Base-by-base conservation (phyloP, 2,888 invertebrate species). In the Hemicrepidius hirtus region DNA sequence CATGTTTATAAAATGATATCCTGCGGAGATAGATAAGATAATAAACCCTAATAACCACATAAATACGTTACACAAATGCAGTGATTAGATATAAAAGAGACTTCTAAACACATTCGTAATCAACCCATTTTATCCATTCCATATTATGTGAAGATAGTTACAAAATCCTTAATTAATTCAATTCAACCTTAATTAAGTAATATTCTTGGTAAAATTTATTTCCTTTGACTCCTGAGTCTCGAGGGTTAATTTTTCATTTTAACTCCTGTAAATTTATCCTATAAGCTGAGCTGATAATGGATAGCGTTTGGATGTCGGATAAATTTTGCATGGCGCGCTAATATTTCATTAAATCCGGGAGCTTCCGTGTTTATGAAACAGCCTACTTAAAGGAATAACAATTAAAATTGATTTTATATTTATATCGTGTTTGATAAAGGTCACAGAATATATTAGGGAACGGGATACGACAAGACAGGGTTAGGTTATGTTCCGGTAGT, bases 331-430 rank as follows among this genome's bases (percentile, higher is more conserved):
- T 35, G 55, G 32, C 7, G 35, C 32, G 37, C 57, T 3, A 37
- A 37, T 37, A 57, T 35, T 37, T 57, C 37, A 68, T 53, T 46
- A 35, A 67, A 67, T 67, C 35, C 28, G 44, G 37, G 62, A 37
- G 46, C 57, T 66, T 67, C 62, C 62, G 60, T 53, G 62, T 21
- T 67, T 71, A 53, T 46, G 63, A 62, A 32, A 62, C 62, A 68
- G 41, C 62, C 55, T 66, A 62, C 49, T 50, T 71, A 55, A 57
- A 68, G 57, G 72, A 73, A 68, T 68, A 68, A 72, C 66, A 76
- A 76, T 76, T 76, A 76, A 76, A 76, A 76, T 75, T 76, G 76
- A 76, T 75, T 77, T 77, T 77, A 71, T 75, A 75, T 71, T 73
- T 77, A 77, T 75, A 75, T 73, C 75, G 68, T 66, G 69, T 50